Conservation (phyloP, 92 coral and sea anemone species). For the Phymanthus crucifer region DNA sequence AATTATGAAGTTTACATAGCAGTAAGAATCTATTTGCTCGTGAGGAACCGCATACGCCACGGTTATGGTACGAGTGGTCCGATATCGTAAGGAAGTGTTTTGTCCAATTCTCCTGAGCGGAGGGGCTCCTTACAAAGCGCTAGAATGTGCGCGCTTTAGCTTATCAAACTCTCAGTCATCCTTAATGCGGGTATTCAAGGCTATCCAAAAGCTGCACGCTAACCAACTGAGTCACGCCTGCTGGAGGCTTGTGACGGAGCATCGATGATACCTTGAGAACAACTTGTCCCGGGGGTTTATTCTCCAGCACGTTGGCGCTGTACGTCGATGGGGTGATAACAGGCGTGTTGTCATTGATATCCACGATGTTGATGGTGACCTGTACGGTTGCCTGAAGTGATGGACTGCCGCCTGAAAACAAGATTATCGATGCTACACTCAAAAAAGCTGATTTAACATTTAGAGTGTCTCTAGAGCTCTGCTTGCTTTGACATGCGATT, state of each 20-base stretch:
- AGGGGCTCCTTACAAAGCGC: too few species aligned
- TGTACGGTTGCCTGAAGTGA: conserved; percentile 75
- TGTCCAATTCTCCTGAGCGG: too few species aligned
- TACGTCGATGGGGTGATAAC: conserved; percentile 66
- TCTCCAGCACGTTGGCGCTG: conserved; percentile 73
- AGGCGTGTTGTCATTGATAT: conserved; percentile 91
- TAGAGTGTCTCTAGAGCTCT: not conserved
- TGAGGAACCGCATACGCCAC: not conserved
- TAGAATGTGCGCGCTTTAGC: too few species aligned
- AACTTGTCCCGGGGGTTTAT: conserved; percentile 85
- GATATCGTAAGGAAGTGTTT: too few species aligned
- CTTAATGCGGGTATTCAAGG: too few species aligned
- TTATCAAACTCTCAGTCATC: too few species aligned
- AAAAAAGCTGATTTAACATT: too few species aligned
- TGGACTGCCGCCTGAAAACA: conserved; percentile 68
- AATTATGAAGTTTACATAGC: too few species aligned
- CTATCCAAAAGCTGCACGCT: not conserved
- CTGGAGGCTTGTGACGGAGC: too few species aligned
- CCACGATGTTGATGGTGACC: conserved; percentile 82
- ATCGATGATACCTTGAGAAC: conserved; percentile 67
- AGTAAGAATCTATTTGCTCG: too few species aligned
- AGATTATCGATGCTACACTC: not conserved
- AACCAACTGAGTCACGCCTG: too few species aligned
- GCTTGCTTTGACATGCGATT: too few species aligned
- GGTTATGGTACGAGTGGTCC: not conserved